Percentiles rank a stretch among this genome's conserved stretches.
Conservation (phyloP, 2,888 invertebrate genomes). For the Mellilla xanthometata region DNA sequence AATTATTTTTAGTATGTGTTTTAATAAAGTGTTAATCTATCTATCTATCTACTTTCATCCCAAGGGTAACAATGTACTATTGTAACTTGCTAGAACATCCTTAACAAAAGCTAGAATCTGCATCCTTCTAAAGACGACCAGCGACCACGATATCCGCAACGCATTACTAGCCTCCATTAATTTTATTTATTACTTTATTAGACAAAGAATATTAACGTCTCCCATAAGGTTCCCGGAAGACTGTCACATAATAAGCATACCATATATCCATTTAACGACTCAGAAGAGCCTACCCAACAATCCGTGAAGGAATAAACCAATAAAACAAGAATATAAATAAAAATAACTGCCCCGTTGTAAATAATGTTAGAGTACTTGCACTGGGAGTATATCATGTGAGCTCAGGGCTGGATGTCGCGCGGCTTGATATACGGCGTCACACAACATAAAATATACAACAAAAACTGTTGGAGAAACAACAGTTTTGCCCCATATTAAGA, state of each 20-base stretch:
- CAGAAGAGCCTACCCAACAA: slow-evolving; percentile 52
- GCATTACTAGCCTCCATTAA: slow-evolving; percentile 2
- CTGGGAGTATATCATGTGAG: slow-evolving; percentile 64
- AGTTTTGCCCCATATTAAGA: slow-evolving; percentile 82
- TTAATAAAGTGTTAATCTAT: too few relatives aligned
- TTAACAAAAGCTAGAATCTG: too few relatives aligned
- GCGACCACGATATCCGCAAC: neutral
- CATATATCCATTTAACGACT: slow-evolving; percentile 56
- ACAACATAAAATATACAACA: slow-evolving; percentile 81
- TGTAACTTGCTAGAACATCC: too few relatives aligned
- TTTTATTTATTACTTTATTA: slow-evolving; percentile 18
- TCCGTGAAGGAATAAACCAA: slow-evolving; percentile 74
- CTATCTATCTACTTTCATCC: too few relatives aligned
- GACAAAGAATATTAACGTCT: slow-evolving; percentile 16
- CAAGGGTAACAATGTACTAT: too few relatives aligned
- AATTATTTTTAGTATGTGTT: too few relatives aligned
- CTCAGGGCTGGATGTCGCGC: slow-evolving; percentile 69
- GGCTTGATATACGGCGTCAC: slow-evolving; percentile 76
- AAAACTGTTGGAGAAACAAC: slow-evolving; percentile 82
- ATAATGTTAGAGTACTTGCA: slow-evolving; percentile 56
- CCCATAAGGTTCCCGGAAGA: slow-evolving; percentile 24
- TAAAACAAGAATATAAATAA: slow-evolving; percentile 73
- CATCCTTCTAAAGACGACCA: neutral
- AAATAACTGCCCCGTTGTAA: slow-evolving; percentile 69
- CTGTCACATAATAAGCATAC: slow-evolving; percentile 41